Evolutionary conservation across 2,888 invertebrate species (phyloP).

Genomic region (Campoplex nolae): DNA sequence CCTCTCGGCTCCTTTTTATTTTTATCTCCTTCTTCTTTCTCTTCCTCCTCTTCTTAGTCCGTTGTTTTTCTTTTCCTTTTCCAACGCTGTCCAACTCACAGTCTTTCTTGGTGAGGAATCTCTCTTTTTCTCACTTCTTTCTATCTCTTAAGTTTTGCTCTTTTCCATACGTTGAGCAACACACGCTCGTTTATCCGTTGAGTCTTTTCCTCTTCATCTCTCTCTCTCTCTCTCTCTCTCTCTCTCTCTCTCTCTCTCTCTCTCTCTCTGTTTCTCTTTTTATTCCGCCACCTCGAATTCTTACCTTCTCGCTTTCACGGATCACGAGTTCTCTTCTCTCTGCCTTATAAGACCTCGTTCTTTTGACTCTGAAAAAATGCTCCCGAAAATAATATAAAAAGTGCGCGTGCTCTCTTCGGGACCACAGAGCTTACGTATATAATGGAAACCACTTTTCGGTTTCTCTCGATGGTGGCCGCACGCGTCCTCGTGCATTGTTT

Average conservation of each 20-base stretch:
- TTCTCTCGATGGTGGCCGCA: constrained; percentile 55
- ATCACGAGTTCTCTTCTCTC: constrained; percentile 60
- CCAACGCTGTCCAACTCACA: constrained; percentile 46
- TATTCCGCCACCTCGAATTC: constrained; percentile 13
- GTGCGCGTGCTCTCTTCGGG: constrained; percentile 63
- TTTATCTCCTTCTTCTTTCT: constrained; percentile 46
- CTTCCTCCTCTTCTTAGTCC: constrained; percentile 25
- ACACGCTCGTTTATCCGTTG: constrained; percentile 18
- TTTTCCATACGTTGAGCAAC: constrained; percentile 19
- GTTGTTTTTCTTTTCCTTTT: constrained; percentile 52
- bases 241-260: not conserved
- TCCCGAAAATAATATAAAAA: constrained; percentile 56
- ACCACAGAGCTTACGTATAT: constrained; percentile 53
- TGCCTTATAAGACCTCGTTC: constrained; percentile 20
- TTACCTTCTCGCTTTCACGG: constrained; percentile 23
- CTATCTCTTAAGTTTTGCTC: constrained; percentile 14
- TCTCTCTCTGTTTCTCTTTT: constrained; percentile 21
- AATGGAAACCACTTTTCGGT: constrained; percentile 57
- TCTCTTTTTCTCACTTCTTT: constrained; percentile 44
- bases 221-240: too few species aligned
- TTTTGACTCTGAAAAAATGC: constrained; percentile 41
- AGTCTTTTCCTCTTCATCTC: constrained; percentile 51
- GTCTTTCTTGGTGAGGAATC: constrained; percentile 36
- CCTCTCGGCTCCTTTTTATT: constrained; percentile 55
- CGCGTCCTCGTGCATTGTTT: constrained; percentile 27